Conservation (phyloP, 2,888 invertebrate genomes). For the Hirtodrosophila duncani region DNA sequence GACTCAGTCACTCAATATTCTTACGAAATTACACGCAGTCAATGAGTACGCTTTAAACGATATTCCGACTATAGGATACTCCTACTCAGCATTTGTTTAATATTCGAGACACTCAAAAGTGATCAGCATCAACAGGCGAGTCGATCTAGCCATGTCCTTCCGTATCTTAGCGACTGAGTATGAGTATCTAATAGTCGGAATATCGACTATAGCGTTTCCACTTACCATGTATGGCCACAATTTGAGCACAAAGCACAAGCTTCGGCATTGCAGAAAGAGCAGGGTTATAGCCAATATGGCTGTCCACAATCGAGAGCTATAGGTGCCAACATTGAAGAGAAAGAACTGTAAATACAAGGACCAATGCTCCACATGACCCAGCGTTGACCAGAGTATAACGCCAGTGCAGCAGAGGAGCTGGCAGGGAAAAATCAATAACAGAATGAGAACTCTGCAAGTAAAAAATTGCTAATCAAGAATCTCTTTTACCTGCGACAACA, state of each 20-base stretch:
- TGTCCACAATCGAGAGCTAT: constrained; percentile 91
- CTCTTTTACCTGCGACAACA: constrained; percentile 87
- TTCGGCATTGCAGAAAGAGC: constrained; percentile 89
- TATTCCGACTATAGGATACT: too few species aligned
- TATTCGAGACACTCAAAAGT: too few species aligned
- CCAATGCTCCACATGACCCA: constrained; percentile 81
- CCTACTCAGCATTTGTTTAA: background rate
- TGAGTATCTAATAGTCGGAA: rapidly evolving
- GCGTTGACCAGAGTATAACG: constrained; percentile 86
- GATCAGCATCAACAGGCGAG: too few species aligned
- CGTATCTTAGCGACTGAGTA: too few species aligned
- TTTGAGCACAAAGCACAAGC: constrained; percentile 88
- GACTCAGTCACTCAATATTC: too few species aligned
- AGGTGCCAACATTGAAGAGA: constrained; percentile 87
- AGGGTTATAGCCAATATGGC: constrained; percentile 89
- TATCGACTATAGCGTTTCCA: background rate
- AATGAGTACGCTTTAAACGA: too few species aligned
- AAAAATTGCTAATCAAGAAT: rapidly evolving
- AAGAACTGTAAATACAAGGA: constrained; percentile 86
- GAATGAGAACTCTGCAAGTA: too few species aligned
- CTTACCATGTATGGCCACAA: constrained; percentile 84
- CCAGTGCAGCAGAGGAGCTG: constrained; percentile 85
- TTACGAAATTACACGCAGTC: too few species aligned
- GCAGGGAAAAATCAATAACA: constrained; percentile 11
- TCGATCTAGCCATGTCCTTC: too few species aligned